Evolutionary conservation across 1,140 invertebrate genomes (phyloP), one percentile per base, ranked within the genome.

Genomic region (Brachionus asplanchnoidis): DNA sequence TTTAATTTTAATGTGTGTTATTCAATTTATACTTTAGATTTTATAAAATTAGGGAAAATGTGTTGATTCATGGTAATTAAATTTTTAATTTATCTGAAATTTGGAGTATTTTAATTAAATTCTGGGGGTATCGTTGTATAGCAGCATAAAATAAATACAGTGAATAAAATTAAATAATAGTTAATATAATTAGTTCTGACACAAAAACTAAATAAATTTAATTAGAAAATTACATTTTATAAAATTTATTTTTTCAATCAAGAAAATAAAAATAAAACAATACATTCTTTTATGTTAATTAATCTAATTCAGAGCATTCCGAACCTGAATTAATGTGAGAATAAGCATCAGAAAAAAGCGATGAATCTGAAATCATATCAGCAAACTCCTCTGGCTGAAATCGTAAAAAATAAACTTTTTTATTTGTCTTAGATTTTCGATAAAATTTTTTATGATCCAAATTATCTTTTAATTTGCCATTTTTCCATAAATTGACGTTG

Each of bases 341-440:
- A 44, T 3, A 75, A 2, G 12, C 17, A 42, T 75, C 70, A 7
- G 32, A 40, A 23, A 40, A 42, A 20, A 42, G 14, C 3, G 70
- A 40, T 42, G 42, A 26, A 23, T 77, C 44, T 9, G 44, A 46
- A 12, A 77, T 50, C 6, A 77, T 44, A 28, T 77, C 73, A 20
- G 73, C 26, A 50, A 50, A 77, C 23, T 77, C 73, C 11, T 77
- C 73, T 12, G 73, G 42, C 26, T 77, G 73, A 77, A 77, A 77
- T 77, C 46, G 46, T 28, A 77, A 26, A 50, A 7, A 77, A 77
- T 50, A 77, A 50, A 50, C 40, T 77, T 77, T 77, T 50, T 77
- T 77, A 32, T 77, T 44, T 28, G 40, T 77, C 11, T 77, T 77
- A 4, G 44, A 50, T 12, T 77, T 77, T 14, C 73, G 40, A 32